Percentiles rank a stretch among this genome's conserved stretches.
Evolutionary conservation across 2,797 vertebrate genomes (phyloP).

Genomic region (Acestrorhynchus altus): DNA sequence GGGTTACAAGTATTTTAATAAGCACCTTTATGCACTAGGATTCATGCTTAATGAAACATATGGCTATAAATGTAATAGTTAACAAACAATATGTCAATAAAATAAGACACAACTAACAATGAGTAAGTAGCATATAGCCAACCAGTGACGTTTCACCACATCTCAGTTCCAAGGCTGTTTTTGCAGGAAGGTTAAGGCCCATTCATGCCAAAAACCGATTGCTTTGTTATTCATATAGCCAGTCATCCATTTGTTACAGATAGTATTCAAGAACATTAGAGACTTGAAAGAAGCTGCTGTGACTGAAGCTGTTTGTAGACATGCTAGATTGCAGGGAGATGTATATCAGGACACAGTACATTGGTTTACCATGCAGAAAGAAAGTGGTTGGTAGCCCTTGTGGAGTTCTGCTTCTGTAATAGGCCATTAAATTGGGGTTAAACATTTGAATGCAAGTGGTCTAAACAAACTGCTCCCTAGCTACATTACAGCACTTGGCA

Average conservation of each 20-base stretch:
- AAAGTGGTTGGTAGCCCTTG: conserved; percentile 65
- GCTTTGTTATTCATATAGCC: conserved; percentile 35
- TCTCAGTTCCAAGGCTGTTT: background rate
- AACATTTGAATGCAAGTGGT: conserved; percentile 74
- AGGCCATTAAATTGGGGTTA: conserved; percentile 79
- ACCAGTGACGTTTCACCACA: background rate
- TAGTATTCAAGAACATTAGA: conserved; percentile 37
- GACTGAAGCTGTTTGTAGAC: conserved; percentile 54
- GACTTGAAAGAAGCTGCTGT: conserved; percentile 44
- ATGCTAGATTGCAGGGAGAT: conserved; percentile 66
- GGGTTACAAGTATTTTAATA: background rate
- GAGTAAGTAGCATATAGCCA: background rate
- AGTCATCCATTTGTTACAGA: conserved; percentile 37
- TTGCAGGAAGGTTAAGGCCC: background rate
- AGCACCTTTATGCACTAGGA: background rate
- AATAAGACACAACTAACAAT: background rate
- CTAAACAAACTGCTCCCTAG: conserved; percentile 65
- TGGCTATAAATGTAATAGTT: background rate
- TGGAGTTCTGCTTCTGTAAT: conserved; percentile 73
- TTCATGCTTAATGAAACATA: background rate
- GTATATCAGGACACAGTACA: conserved; percentile 50
- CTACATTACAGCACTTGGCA: conserved; percentile 61
- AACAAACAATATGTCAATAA: background rate
- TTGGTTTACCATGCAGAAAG: conserved; percentile 47
- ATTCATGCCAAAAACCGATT: conserved; percentile 13